These are phyloP conservation scores for honey bee (Apis mellifera) DNA, from an alignment of 1,140 invertebrate species.

Conservation along the genomic window DNA sequence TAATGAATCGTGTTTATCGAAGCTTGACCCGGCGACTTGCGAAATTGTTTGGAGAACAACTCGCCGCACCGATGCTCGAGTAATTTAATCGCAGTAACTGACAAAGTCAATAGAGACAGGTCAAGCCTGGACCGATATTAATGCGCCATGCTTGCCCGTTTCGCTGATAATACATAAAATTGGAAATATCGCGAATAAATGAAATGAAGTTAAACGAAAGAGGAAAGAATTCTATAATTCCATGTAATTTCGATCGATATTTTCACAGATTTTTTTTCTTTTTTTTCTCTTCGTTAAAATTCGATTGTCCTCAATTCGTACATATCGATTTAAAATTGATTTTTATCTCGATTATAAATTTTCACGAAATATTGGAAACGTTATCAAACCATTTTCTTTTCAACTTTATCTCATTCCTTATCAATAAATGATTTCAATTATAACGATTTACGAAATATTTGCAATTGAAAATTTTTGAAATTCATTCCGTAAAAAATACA, in stretches of 20 bases:
- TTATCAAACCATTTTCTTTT: neutral
- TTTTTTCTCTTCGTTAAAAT: neutral
- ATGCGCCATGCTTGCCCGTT: neutral
- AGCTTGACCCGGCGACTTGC: constrained; percentile 29
- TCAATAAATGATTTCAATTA: too few species aligned
- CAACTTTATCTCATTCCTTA: too few species aligned
- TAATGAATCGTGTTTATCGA: constrained; percentile 30
- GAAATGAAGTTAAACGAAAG: neutral
- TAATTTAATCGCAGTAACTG: constrained; percentile 37
- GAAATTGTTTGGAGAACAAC: constrained; percentile 30
- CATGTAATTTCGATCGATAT: neutral
- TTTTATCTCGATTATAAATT: neutral
- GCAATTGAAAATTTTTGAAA: too few species aligned
- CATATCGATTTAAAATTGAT: neutral
- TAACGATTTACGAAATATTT: too few species aligned
- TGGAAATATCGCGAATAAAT: neutral
- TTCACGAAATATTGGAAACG: too few species aligned
- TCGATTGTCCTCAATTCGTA: neutral
- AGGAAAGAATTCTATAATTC: neutral
- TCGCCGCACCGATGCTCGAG: neutral
- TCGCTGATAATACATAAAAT: constrained; percentile 7
- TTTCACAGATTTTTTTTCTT: neutral
- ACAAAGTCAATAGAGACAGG: constrained; percentile 35
- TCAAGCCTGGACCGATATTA: constrained; percentile 30
- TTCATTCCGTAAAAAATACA: too few species aligned